These are phyloP conservation scores for Drosophila ohnishii DNA, from an alignment of 1,140 invertebrate genomes.

Conservation along the genomic window DNA sequence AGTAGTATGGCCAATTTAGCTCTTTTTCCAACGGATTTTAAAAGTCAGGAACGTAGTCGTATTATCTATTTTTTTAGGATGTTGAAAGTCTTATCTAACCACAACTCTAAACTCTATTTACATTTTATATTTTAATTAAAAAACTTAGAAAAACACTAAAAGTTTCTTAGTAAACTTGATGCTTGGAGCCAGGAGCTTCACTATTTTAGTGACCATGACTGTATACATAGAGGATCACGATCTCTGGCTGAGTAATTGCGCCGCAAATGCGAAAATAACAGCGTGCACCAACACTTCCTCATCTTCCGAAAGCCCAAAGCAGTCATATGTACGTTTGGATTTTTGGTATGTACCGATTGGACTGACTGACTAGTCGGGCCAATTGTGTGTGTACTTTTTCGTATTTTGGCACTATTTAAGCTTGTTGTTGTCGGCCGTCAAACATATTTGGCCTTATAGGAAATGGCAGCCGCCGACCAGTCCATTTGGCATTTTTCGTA, in stretches of 20 bases:
- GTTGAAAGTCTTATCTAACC: not conserved
- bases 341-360: not conserved
- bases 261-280: constrained; percentile 40
- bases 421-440: constrained; percentile 5
- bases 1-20: not conserved
- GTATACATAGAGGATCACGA: constrained; percentile 15
- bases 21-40: not conserved
- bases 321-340: constrained; percentile 4
- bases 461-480: not conserved
- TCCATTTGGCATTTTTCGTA: constrained; percentile 13
- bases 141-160: not conserved
- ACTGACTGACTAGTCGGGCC: constrained; percentile 3
- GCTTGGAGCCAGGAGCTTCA: not conserved
- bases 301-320: not conserved
- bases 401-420: not conserved
- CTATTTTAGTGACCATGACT: not conserved
- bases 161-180: no score
- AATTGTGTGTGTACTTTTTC: constrained; percentile 17
- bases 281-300: constrained; percentile 14
- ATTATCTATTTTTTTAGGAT: no score
- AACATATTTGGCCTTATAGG: constrained; percentile 12
- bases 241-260: constrained; percentile 38
- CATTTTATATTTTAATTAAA: not conserved
- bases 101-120: not conserved
- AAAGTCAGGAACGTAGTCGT: not conserved